A percentile compares a stretch with the other conserved stretches of the same genome.
phyloP scores from a whole-genome alignment of 1,140 invertebrate genomes.

The Aphaenogaster ashmeadi region DNA sequence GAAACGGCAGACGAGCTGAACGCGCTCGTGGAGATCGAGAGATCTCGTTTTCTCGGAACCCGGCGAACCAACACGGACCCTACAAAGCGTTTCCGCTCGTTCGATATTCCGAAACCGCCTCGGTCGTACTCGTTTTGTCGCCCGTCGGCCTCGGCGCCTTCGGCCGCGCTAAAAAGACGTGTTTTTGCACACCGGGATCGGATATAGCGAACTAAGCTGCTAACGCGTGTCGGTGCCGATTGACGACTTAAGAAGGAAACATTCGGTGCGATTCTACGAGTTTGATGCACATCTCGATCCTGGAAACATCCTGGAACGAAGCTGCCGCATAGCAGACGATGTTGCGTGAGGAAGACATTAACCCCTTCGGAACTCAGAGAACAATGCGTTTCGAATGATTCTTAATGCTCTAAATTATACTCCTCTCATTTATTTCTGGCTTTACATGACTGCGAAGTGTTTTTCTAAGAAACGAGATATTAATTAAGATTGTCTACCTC shows the following conservation, averaged over 20 bases:
- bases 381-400: background rate
- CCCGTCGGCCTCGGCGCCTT: slow-evolving; percentile 62
- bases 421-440: background rate
- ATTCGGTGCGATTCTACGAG: slow-evolving; percentile 64
- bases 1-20: slow-evolving; percentile 1
- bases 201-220: slow-evolving; percentile 67
- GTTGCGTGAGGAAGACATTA: background rate
- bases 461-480: slow-evolving; percentile 3
- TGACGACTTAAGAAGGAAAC: slow-evolving; percentile 75
- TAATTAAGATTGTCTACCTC: slow-evolving; percentile 3
- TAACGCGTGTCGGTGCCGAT: slow-evolving; percentile 74
- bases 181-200: slow-evolving; percentile 72
- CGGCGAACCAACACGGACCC: slow-evolving; percentile 70
- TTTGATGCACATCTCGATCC: background rate
- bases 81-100: slow-evolving; percentile 80
- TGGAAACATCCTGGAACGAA: slow-evolving; percentile 46
- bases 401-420: slow-evolving; percentile 4
- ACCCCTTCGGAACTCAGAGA: background rate
- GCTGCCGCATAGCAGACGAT: slow-evolving; percentile 6
- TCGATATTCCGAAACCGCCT: slow-evolving; percentile 81
- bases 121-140: slow-evolving; percentile 77
- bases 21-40: slow-evolving; percentile 69
- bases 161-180: slow-evolving; percentile 74
- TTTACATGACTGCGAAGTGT: background rate
- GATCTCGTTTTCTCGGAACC: slow-evolving; percentile 81